Conservation (phyloP, 1,140 invertebrate species). For the Caenorhabditis tropicalis region DNA sequence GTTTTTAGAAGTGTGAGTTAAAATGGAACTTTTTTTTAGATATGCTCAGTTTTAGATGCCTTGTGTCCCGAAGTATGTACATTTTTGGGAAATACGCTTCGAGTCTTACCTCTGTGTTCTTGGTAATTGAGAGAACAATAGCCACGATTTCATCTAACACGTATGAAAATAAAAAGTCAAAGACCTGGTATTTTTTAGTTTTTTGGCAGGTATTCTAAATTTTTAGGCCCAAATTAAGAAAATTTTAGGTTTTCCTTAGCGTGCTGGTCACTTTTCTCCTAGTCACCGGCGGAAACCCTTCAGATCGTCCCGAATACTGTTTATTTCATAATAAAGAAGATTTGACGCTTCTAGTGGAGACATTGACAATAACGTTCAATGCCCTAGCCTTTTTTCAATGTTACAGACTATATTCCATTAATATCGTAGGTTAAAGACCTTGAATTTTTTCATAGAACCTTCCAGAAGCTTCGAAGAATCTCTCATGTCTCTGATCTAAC, state of each 20-base stretch:
- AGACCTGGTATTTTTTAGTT: not conserved
- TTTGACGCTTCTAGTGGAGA: not conserved
- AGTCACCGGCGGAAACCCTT: not conserved
- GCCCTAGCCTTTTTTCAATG: not conserved
- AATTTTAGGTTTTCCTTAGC: not conserved
- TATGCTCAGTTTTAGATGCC: not conserved
- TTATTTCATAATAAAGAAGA: not conserved
- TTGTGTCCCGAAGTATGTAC: not conserved
- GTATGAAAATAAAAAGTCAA: slow-evolving; percentile 9
- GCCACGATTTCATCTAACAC: not conserved
- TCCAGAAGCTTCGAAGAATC: not conserved
- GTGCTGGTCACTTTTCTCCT: not conserved
- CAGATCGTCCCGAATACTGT: not conserved
- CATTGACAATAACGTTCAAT: not conserved
- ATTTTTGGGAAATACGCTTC: not conserved
- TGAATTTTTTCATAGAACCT: not conserved
- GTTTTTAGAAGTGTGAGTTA: not conserved
- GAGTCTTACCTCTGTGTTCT: not conserved
- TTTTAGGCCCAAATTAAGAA: not conserved
- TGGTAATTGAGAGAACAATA: slow-evolving; percentile 2
- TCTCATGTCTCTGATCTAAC: not conserved
- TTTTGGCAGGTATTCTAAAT: not conserved
- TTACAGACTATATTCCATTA: not conserved
- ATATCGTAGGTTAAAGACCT: not conserved
- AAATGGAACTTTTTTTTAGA: not conserved